These are phyloP conservation scores for Solenodon paradoxus DNA, from an alignment of 2,113 vertebrate genomes.

Conservation along the genomic window DNA sequence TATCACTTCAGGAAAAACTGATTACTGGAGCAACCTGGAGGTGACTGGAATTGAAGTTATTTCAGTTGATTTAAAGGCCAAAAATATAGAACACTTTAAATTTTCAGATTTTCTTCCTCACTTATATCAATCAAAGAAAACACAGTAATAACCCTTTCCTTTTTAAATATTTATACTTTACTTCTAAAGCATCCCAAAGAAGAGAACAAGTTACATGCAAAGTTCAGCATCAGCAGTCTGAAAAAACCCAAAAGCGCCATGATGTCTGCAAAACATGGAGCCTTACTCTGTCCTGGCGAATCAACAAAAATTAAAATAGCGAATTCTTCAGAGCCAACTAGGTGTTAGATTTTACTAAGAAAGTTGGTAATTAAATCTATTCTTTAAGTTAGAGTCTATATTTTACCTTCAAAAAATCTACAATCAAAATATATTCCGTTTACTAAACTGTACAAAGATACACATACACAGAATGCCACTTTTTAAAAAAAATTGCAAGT, in stretches of 20 bases:
- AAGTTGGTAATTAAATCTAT: not conserved
- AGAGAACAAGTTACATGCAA: not conserved
- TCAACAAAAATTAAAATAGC: slow-evolving; percentile 16
- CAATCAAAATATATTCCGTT: not conserved
- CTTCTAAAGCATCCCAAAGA: slow-evolving; percentile 17
- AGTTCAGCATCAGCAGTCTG: slow-evolving; percentile 38
- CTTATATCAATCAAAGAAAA: slow-evolving; percentile 31
- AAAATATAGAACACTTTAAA: not conserved
- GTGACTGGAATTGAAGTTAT: not conserved
- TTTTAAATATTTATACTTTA: slow-evolving; percentile 53
- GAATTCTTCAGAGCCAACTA: not conserved
- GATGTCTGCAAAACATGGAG: not conserved
- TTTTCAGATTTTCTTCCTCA: not conserved
- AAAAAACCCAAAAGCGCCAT: not conserved
- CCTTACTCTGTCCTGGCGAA: not conserved
- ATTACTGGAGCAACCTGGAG: not conserved
- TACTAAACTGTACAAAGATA: rapidly evolving
- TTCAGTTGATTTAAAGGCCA: not conserved
- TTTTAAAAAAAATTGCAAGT: not conserved
- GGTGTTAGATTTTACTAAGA: not conserved
- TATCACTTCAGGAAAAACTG: not conserved
- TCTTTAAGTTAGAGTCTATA: not conserved
- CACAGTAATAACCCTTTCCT: not conserved
- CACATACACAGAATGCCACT: not conserved
- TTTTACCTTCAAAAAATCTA: not conserved